Conservation (phyloP, 1,140 invertebrate species). For the Argopecten irradians region DNA sequence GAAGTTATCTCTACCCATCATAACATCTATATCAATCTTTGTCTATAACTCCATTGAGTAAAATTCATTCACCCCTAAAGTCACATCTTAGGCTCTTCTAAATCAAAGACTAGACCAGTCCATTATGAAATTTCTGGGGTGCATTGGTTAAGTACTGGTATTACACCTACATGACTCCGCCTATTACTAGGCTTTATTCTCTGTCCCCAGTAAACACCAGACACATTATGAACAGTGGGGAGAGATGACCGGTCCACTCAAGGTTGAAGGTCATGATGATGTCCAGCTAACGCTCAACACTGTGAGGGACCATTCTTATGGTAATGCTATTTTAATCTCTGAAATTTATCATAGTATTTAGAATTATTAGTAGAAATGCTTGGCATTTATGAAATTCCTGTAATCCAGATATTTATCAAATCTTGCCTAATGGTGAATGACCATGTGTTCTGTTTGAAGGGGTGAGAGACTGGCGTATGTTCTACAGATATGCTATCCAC, state of each 20-base stretch:
- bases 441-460: constrained; percentile 52
- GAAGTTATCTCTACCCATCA: neutral
- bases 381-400: neutral
- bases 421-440: neutral
- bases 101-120: no score
- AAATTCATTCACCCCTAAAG: no score
- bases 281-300: constrained; percentile 78
- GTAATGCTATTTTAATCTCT: constrained; percentile 61
- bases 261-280: constrained; percentile 71
- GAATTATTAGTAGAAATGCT: neutral
- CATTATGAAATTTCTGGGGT: no score
- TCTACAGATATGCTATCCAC: constrained; percentile 69
- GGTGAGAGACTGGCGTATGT: constrained; percentile 65
- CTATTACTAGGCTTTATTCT: no score
- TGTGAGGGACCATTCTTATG: constrained; percentile 78
- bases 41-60: neutral
- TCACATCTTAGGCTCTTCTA: no score
- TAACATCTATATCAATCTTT: neutral
- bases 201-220: constrained; percentile 66
- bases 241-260: constrained; percentile 75
- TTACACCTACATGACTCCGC: no score
- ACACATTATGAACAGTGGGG: constrained; percentile 80
- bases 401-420: neutral
- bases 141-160: neutral
- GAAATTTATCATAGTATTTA: neutral